Percentiles rank a stretch among this genome's conserved stretches.
Evolutionary conservation across 2,113 vertebrate genomes (phyloP).

Genomic region (Syngnathus scovelli): DNA sequence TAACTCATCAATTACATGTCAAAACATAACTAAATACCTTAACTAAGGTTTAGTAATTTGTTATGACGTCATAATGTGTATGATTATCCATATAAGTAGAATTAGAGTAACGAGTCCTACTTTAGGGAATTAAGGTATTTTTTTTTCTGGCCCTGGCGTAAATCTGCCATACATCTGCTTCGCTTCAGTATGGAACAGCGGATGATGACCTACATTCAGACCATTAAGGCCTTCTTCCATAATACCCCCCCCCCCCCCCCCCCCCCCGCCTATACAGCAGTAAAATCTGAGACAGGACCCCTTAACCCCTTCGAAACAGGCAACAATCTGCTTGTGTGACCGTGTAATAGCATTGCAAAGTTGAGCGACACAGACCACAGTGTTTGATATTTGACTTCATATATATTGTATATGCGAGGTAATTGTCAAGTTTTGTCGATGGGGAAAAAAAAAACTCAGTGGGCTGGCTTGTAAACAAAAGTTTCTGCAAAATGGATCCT

Average conservation of each 20-base stretch:
- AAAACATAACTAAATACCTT: background rate
- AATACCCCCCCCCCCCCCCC: background rate
- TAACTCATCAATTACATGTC: background rate
- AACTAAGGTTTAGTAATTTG: background rate
- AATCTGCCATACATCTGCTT: conserved; percentile 50
- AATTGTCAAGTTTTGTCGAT: background rate
- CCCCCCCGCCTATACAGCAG: background rate
- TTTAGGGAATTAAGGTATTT: conserved; percentile 14
- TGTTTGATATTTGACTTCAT: background rate
- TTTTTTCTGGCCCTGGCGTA: conserved; percentile 38
- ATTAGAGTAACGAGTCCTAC: background rate
- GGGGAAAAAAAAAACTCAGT: no score
- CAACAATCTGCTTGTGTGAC: background rate
- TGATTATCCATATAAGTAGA: background rate
- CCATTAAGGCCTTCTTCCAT: background rate
- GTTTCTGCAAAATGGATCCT: conserved; percentile 43
- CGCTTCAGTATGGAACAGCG: conserved; percentile 8
- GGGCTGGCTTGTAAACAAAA: conserved; percentile 61
- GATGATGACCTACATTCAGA: conserved; percentile 52
- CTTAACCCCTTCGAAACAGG: background rate
- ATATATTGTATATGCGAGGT: background rate
- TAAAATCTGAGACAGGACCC: background rate
- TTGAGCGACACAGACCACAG: background rate
- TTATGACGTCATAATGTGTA: background rate
- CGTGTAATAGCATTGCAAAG: background rate